Evolutionary conservation across 2,113 vertebrate species (phyloP).

Genomic region (Rhinichthys klamathensis): DNA sequence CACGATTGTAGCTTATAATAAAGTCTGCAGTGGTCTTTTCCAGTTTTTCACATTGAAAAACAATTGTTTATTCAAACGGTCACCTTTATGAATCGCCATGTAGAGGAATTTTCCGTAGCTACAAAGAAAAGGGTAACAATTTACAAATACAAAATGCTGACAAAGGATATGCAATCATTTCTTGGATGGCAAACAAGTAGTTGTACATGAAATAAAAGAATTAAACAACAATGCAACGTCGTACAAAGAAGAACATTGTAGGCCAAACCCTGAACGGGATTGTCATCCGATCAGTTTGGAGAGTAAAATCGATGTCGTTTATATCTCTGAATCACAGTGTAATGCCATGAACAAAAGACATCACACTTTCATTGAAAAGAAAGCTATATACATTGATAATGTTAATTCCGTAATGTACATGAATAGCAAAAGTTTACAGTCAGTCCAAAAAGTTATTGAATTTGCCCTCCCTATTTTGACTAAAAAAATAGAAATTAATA

Average conservation of each 20-base stretch:
- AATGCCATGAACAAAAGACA: constrained; percentile 56
- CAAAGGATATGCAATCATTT: constrained; percentile 38
- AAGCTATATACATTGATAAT: constrained; percentile 76
- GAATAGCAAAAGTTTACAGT: constrained; percentile 81
- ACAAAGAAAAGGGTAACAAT: constrained; percentile 40
- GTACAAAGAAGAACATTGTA: constrained; percentile 10
- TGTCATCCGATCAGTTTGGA: background rate
- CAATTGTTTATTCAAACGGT: constrained; percentile 20
- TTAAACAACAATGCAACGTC: constrained; percentile 7
- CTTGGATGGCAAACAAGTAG: constrained; percentile 39
- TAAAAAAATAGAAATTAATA: constrained; percentile 74
- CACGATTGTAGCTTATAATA: constrained; percentile 15
- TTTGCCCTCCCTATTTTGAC: constrained; percentile 74
- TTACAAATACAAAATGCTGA: constrained; percentile 37
- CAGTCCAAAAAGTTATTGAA: constrained; percentile 77
- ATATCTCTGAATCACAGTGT: constrained; percentile 18
- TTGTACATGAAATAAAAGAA: constrained; percentile 42
- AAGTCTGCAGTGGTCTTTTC: constrained; percentile 73
- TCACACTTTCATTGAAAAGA: constrained; percentile 67
- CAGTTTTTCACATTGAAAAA: constrained; percentile 68
- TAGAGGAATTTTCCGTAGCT: background rate
- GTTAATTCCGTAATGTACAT: constrained; percentile 79
- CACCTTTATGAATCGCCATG: background rate
- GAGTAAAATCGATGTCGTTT: background rate
- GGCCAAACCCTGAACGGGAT: constrained; percentile 9